These are phyloP conservation scores for Hirtodrosophila confusa DNA, from an alignment of 2,888 invertebrate species.

Conservation along the genomic window DNA sequence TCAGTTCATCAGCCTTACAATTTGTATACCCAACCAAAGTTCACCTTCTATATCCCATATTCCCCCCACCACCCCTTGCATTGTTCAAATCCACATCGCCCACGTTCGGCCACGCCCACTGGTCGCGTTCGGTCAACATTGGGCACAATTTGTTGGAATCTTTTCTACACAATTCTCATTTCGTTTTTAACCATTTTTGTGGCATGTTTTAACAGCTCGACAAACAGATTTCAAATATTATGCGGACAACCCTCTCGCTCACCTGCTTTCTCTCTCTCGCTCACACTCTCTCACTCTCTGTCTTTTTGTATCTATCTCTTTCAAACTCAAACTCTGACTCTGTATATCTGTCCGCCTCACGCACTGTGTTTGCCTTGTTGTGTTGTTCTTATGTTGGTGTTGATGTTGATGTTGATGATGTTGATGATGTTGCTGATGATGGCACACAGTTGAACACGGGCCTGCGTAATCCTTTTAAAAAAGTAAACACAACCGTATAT, in stretches of 20 bases:
- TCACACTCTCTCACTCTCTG: constrained; percentile 6
- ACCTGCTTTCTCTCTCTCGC: constrained; percentile 7
- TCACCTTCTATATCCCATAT: neutral
- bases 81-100: constrained; percentile 19
- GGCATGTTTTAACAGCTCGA: constrained; percentile 54
- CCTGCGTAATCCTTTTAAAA: constrained; percentile 83
- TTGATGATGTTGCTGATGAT: constrained; percentile 39
- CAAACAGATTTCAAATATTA: constrained; percentile 56
- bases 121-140: constrained; percentile 15
- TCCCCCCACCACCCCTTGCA: neutral
- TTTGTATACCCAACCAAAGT: constrained; percentile 1
- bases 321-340: constrained; percentile 9
- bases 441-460: constrained; percentile 82
- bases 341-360: constrained; percentile 19
- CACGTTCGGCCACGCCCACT: neutral
- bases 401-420: constrained; percentile 29
- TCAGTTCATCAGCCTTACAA: constrained; percentile 26
- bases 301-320: constrained; percentile 15
- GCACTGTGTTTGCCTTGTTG: constrained; percentile 46
- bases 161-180: constrained; percentile 15
- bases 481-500: constrained; percentile 78
- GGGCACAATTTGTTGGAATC: constrained; percentile 6
- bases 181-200: constrained; percentile 23
- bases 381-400: constrained; percentile 33
- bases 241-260: constrained; percentile 30